These are phyloP conservation scores for Chlorops oryzae DNA, from an alignment of 1,140 invertebrate genomes.

Conservation along the genomic window DNA sequence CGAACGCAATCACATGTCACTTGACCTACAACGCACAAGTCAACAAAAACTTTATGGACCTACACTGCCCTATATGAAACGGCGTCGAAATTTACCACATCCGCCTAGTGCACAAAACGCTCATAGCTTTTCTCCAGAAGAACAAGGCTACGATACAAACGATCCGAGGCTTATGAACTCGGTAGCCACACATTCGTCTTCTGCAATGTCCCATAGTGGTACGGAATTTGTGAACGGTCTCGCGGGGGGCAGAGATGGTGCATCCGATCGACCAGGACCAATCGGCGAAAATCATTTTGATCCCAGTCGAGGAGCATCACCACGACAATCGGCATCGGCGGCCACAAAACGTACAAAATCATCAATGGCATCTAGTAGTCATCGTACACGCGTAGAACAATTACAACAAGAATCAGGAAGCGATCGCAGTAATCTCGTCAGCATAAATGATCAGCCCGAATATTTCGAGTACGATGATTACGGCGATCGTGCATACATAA, in stretches of 20 bases:
- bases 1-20: conserved; percentile 38
- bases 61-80: conserved; percentile 36
- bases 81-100: conserved; percentile 39
- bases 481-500: conserved; percentile 20
- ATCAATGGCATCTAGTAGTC: conserved; percentile 8
- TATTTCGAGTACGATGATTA: conserved; percentile 46
- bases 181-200: conserved; percentile 10
- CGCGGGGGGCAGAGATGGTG: conserved; percentile 5
- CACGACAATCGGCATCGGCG: conserved; percentile 6
- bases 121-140: conserved; percentile 43
- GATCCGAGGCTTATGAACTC: conserved; percentile 9
- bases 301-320: conserved; percentile 6
- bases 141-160: conserved; percentile 11
- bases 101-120: conserved; percentile 44
- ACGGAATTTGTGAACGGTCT: too few species aligned
- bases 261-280: conserved; percentile 14
- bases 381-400: conserved; percentile 17
- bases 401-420: conserved; percentile 17
- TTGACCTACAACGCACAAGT: conserved; percentile 38
- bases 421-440: conserved; percentile 34
- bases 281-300: conserved; percentile 9
- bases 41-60: conserved; percentile 42
- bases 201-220: conserved; percentile 17
- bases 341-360: conserved; percentile 13
- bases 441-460: conserved; percentile 47